Conservation (phyloP, 2,888 invertebrate species). For the Ophion ellenae region DNA sequence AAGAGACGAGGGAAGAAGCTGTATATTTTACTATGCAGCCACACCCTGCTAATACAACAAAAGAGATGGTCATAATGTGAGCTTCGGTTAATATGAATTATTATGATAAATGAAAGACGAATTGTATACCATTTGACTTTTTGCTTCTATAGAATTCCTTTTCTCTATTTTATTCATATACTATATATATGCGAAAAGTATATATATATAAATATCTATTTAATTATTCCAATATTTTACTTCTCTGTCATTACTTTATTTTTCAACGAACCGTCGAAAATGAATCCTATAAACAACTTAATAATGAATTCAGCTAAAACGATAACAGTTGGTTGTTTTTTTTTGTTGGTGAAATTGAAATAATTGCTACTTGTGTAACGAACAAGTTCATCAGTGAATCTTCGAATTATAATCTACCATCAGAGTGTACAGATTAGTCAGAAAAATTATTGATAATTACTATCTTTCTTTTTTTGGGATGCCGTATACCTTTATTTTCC, state of each 20-base stretch:
- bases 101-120: not conserved
- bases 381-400: no score
- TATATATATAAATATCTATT: not conserved
- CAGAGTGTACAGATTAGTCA: no score
- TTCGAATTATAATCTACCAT: no score
- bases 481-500: not conserved
- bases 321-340: no score
- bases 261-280: not conserved
- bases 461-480: not conserved
- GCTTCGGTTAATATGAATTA: slow-evolving; percentile 69
- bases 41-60: slow-evolving; percentile 55
- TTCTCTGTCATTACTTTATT: not conserved
- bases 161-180: not conserved
- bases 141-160: not conserved
- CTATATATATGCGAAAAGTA: not conserved
- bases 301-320: not conserved
- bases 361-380: no score
- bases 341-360: no score
- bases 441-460: not conserved
- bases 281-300: not conserved
- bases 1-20: slow-evolving; percentile 52
- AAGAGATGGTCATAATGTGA: slow-evolving; percentile 64
- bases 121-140: not conserved
- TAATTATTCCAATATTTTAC: not conserved
- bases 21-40: slow-evolving; percentile 34